Evolutionary conservation across 2,888 invertebrate species (phyloP), one percentile per base, ranked within the genome.

Genomic region (Torymus auratus): DNA sequence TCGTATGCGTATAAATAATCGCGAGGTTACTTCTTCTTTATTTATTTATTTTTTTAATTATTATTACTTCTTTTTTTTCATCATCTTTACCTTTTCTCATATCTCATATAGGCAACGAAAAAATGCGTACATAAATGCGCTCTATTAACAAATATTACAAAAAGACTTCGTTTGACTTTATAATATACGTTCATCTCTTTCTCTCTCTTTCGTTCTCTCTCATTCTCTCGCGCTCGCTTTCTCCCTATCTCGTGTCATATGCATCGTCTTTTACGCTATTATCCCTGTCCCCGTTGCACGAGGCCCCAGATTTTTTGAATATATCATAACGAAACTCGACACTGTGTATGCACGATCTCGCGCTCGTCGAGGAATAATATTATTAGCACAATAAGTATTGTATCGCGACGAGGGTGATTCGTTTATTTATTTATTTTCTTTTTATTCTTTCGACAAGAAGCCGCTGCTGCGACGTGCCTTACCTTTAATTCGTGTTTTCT

Each of bases 51-150:
- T 83, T 79, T 23, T 14, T 71, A 58, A 72, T 55, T 55, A 78
- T 64, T 67, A 17, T 55, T 73, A 15, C 56, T 64, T 17, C 50
- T 52, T 56, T 20, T 73, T 65, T 60, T 67, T 79, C 83, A 41
- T 41, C 41, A 41, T 41, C 41, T 41, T 41, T 41, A 5, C 41
- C 41, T 41, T 41, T 41, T 41, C 41, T 41, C 7, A 41, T 41
- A 41, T 41, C 41, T 41, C 41, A 41, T 41, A 41, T 41, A 83
- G 84, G 84, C 84, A 84, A 85, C 50, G n/a, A 65, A 83, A 85
- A 88, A 89, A 88, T 88, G 88, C 87, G 84, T 87, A 86, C 85
- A 86, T 87, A 88, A 88, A 88, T 88, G 88, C 87, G 86, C 86
- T 85, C 86, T 86, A 86, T 86, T 84, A 86, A 86, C 85, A 86